Conservation (phyloP, 2,888 invertebrate genomes). For the Galerucella calmariensis region DNA sequence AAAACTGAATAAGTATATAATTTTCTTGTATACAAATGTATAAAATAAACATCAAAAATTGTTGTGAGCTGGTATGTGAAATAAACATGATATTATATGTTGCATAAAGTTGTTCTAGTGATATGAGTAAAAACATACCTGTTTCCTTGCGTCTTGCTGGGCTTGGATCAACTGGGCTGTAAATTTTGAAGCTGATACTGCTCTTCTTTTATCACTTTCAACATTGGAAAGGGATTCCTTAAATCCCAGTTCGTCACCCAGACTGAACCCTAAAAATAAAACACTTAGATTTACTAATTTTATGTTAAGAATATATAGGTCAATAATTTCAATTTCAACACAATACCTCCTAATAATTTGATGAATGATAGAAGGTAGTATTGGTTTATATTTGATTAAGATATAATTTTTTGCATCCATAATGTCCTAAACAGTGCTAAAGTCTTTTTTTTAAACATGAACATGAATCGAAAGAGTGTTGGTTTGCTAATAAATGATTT, state of each 20-base stretch:
- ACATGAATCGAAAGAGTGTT: too few species aligned
- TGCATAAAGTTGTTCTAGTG: background rate
- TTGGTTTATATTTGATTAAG: too few species aligned
- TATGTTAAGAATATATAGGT: background rate
- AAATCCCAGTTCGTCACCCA: constrained; percentile 89
- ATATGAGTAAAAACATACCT: constrained; percentile 33
- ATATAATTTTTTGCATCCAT: too few species aligned
- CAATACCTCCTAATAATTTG: background rate
- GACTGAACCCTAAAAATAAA: constrained; percentile 78
- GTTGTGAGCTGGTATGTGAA: too few species aligned
- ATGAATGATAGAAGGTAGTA: too few species aligned
- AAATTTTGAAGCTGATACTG: constrained; percentile 57
- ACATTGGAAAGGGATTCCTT: constrained; percentile 83
- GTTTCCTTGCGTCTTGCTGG: constrained; percentile 48
- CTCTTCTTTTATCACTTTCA: constrained; percentile 75
- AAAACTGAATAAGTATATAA: too few species aligned
- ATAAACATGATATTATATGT: too few species aligned
- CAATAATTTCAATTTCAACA: background rate
- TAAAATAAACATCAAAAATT: too few species aligned
- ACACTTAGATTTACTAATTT: background rate
- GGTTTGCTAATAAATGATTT: too few species aligned
- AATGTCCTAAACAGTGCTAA: too few species aligned
- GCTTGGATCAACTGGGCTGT: constrained; percentile 57
- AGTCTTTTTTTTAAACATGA: too few species aligned
- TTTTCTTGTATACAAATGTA: too few species aligned